A percentile compares a stretch with the other conserved stretches of the same genome.
Evolutionary conservation across 2,888 invertebrate species (phyloP).

Genomic region (Cryptocheilus praepositus): DNA sequence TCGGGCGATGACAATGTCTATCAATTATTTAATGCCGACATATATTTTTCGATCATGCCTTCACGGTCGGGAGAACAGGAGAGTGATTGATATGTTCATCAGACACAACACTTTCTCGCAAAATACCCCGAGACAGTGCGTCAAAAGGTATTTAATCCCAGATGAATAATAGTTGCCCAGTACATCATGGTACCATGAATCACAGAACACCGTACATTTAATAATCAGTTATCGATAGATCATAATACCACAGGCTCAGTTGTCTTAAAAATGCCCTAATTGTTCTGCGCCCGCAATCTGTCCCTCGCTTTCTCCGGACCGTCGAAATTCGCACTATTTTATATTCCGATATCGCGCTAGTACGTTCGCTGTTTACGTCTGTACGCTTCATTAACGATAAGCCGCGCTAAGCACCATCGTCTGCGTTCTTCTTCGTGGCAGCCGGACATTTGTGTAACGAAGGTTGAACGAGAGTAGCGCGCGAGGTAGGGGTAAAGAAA

Average conservation of each 20-base stretch:
- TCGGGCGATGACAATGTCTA: conserved; percentile 16
- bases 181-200: no score
- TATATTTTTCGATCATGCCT: conserved; percentile 9
- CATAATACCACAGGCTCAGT: no score
- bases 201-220: no score
- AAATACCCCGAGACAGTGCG: no score
- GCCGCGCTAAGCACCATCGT: conserved; percentile 46
- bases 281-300: no score
- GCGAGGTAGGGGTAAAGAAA: conserved; percentile 6
- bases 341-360: conserved; percentile 31
- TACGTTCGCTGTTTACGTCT: conserved; percentile 50
- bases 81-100: no score
- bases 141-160: no score
- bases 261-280: no score
- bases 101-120: no score
- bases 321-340: conserved; percentile 31
- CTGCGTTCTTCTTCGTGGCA: conserved; percentile 31
- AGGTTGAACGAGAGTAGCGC: conserved; percentile 10
- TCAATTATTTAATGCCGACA: conserved; percentile 7
- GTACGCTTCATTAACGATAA: conserved; percentile 54
- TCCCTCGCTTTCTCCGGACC: conserved; percentile 7
- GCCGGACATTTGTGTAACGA: conserved; percentile 32
- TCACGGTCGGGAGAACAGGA: neutral
- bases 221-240: no score
- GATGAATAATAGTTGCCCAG: no score